These are phyloP conservation scores for Barbus barbus DNA, from an alignment of 2,113 vertebrate genomes.

Conservation along the genomic window DNA sequence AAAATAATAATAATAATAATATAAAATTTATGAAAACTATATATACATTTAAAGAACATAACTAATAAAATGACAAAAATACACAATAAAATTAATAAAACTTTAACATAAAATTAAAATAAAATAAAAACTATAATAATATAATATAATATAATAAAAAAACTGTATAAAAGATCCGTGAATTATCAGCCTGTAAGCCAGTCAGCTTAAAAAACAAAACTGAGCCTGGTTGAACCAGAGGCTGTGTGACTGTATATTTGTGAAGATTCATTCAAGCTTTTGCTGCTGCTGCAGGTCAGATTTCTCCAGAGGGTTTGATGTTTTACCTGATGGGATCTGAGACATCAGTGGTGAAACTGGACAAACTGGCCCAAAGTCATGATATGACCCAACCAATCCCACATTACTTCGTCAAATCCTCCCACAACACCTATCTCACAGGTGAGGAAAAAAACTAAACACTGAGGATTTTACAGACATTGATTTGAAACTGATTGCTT, in stretches of 20 bases:
- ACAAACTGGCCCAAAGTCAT: constrained; percentile 83
- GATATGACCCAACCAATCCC: constrained; percentile 93
- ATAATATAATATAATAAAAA: too few relatives aligned
- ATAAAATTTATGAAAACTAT: too few relatives aligned
- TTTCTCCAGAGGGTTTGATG: constrained; percentile 91
- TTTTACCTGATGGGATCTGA: constrained; percentile 90
- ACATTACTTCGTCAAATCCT: constrained; percentile 96
- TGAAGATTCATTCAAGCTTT: neutral
- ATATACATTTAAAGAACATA: too few relatives aligned
- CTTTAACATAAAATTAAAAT: neutral
- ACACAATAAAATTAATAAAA: too few relatives aligned
- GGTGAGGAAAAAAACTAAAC: constrained; percentile 63
- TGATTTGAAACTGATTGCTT: too few relatives aligned
- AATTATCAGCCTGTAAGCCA: too few relatives aligned
- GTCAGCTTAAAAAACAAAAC: too few relatives aligned
- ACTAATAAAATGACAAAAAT: neutral
- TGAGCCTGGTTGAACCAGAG: neutral
- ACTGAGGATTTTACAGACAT: neutral
- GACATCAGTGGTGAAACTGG: constrained; percentile 83
- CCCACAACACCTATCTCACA: constrained; percentile 97
- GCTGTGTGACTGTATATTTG: neutral
- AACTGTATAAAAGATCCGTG: too few relatives aligned
- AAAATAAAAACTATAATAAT: too few relatives aligned
- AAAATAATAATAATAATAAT: too few relatives aligned
- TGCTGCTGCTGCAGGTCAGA: constrained; percentile 79